These are phyloP conservation scores for Lepidurus couesii DNA, from an alignment of 1,140 invertebrate genomes.

Conservation along the genomic window DNA sequence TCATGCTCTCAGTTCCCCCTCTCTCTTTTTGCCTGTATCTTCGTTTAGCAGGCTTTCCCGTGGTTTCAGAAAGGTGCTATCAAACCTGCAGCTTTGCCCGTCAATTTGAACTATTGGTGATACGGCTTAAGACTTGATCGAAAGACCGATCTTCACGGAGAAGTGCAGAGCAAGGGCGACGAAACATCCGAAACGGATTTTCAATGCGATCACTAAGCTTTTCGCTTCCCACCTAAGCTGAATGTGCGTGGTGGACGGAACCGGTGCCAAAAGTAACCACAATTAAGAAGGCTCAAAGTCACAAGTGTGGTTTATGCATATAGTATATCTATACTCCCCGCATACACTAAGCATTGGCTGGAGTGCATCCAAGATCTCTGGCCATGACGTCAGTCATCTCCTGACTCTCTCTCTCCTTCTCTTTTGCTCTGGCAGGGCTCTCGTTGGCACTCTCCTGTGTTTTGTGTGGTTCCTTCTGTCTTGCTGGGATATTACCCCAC, in stretches of 20 bases:
- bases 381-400: constrained; percentile 3
- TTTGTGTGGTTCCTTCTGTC: neutral
- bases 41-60: neutral
- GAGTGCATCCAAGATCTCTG: constrained; percentile 10
- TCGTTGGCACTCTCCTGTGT: neutral
- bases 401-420: neutral
- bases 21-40: neutral
- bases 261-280: neutral
- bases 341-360: neutral
- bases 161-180: neutral
- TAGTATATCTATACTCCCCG: neutral
- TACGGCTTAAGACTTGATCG: neutral
- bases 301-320: constrained; percentile 15
- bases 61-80: neutral
- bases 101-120: neutral
- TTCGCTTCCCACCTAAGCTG: neutral
- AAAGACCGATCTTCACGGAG: neutral
- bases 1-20: neutral
- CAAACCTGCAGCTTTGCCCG: neutral
- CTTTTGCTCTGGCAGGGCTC: neutral
- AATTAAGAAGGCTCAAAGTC: constrained; percentile 5
- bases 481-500: constrained; percentile 5
- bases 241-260: neutral
- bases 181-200: neutral
- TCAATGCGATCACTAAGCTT: neutral